These are phyloP conservation scores for Zootoca vivipara DNA, from an alignment of 2,113 vertebrate species.

Conservation along the genomic window DNA sequence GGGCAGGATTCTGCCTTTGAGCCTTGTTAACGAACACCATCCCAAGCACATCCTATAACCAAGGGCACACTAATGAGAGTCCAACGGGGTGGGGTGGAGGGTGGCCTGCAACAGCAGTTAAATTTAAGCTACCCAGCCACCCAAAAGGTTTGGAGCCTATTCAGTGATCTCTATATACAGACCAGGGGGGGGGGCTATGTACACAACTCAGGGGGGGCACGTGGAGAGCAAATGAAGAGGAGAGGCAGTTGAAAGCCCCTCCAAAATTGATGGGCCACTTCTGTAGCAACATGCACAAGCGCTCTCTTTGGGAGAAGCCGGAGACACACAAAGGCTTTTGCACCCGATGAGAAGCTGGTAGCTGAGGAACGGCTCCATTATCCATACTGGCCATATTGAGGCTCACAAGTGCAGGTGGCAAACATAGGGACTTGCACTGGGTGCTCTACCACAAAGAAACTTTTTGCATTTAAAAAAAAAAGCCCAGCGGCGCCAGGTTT, in stretches of 20 bases:
- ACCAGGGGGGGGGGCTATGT: rapidly evolving
- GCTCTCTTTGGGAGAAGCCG: background rate
- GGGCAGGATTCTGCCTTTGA: background rate
- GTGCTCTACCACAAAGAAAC: too few species aligned
- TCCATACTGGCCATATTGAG: conserved; percentile 53
- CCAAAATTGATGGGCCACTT: too few species aligned
- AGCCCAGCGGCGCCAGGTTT: too few species aligned
- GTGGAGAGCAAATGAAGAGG: too few species aligned
- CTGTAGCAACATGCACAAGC: background rate
- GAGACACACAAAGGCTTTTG: background rate
- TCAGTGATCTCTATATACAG: background rate
- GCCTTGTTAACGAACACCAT: background rate
- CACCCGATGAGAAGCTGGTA: background rate
- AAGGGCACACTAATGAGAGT: background rate
- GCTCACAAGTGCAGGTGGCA: background rate
- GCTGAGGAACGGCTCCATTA: background rate
- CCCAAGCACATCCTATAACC: background rate
- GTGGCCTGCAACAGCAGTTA: too few species aligned
- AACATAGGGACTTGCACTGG: background rate
- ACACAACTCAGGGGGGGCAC: background rate
- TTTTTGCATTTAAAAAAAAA: too few species aligned
- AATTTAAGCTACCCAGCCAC: background rate
- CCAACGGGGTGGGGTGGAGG: background rate
- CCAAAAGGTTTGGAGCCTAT: background rate
- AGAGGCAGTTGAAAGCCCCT: too few species aligned